Percentiles rank a stretch among this genome's conserved stretches.
phyloP scores from a whole-genome alignment of 2,888 invertebrate species.

The Sesia bembeciformis region DNA sequence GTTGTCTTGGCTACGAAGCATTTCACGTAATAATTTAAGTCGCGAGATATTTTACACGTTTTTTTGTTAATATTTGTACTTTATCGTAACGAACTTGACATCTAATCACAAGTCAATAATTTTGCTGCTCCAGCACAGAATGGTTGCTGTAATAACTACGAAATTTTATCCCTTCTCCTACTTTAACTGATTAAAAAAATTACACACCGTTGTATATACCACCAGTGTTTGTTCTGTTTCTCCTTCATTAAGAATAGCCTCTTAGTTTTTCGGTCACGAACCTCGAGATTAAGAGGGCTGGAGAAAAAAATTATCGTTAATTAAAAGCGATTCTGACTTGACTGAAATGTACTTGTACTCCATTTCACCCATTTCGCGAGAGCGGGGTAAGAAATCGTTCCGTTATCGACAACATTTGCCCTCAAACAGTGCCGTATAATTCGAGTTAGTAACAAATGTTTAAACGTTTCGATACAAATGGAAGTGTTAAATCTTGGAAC shows the following conservation, averaged over 20 bases:
- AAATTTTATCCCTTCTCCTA: not conserved
- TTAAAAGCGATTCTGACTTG: constrained; percentile 26
- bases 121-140: too few species aligned
- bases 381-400: not conserved
- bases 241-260: constrained; percentile 10
- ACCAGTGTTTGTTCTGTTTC: not conserved
- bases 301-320: constrained; percentile 42
- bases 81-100: too few species aligned
- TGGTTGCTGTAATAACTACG: too few species aligned
- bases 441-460: constrained; percentile 51
- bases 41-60: too few species aligned
- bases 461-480: constrained; percentile 56
- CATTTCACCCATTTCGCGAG: not conserved
- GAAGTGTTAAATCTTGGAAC: constrained; percentile 51
- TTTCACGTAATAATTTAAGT: too few species aligned
- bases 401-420: not conserved
- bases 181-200: not conserved
- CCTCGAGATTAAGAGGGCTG: constrained; percentile 25
- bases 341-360: not conserved
- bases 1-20: too few species aligned
- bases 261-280: constrained; percentile 42
- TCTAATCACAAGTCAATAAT: too few species aligned
- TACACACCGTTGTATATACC: not conserved
- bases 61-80: too few species aligned
- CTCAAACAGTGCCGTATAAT: constrained; percentile 22